Evolutionary conservation across 2,113 vertebrate genomes (phyloP), one percentile per base, ranked within the genome.

Genomic region (Tricholaema leucomelas): DNA sequence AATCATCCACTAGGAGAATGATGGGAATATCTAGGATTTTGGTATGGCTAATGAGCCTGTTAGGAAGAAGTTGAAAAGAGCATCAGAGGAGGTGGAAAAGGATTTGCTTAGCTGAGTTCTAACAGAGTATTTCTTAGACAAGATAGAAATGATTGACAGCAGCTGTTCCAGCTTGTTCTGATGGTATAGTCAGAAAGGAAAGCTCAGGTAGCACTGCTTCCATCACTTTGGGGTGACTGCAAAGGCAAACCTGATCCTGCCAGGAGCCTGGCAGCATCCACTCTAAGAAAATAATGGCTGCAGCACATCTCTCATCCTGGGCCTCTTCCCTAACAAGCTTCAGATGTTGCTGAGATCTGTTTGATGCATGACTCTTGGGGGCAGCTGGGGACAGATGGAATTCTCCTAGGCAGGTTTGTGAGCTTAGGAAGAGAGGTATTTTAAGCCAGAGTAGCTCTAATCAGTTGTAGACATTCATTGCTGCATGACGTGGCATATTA

Each of bases 141-240:
- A 90, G 23, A 15, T 64, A 42, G 38, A 69, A 82, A 42, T 65
- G 24, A 56, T 12, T 85, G 67, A 64, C 63, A 91, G 35, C 38
- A 60, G 19, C 3, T 6, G 7, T 69, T 89, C 36, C 63, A 75
- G 69, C 50, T 84, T 75, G 35, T 74, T 93, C 16, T 67, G 21
- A n/a, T 66, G 24, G 56, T 27, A 20, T 5, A 72, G 5, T 12
- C 54, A n/a, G 31, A 61, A 85, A 38, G 16, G 65, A 66, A 76
- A 83, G 3, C n/a, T 66, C 23, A 15, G 20, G 16, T 27, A 54
- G 36, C 1, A 3, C 12, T 50, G 9, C 19, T 71, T 75, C 44
- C 13, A 5, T 36, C 0, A 0, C 55, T 23, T 8, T 61, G 55
- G 30, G 5, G 10, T 65, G 27, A 20, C 20, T 67, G 40, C 36